Conservation (phyloP, 2,113 vertebrate species). For the Mastomys coucha region DNA sequence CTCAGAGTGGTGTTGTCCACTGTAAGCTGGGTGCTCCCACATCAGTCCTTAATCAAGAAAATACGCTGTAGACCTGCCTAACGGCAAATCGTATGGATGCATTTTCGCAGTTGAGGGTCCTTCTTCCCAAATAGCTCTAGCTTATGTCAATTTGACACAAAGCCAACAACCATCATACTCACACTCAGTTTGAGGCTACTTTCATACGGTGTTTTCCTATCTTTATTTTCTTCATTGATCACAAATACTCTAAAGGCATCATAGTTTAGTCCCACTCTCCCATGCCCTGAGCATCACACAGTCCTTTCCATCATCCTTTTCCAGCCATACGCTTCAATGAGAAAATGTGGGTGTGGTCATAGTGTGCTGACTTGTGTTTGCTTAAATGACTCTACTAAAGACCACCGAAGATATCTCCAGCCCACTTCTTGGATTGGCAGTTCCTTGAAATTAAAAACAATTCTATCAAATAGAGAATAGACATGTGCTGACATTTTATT, state of each 20-base stretch:
- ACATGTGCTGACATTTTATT: background rate
- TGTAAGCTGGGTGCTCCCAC: background rate
- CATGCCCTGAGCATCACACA: background rate
- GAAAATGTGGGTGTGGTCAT: background rate
- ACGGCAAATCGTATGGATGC: background rate
- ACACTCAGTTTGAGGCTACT: background rate
- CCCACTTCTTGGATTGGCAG: background rate
- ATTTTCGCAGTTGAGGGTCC: background rate
- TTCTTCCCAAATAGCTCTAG: background rate
- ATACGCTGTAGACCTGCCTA: background rate
- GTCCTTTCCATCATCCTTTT: conserved; percentile 27
- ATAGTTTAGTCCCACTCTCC: background rate
- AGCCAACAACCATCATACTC: background rate
- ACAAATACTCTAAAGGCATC: background rate
- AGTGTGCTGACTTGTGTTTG: background rate
- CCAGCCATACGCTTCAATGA: conserved; percentile 6
- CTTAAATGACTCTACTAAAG: background rate
- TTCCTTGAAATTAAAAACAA: conserved; percentile 45
- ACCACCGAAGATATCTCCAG: background rate
- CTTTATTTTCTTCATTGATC: background rate
- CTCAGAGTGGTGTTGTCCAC: background rate
- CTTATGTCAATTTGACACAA: background rate
- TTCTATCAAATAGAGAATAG: background rate
- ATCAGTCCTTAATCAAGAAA: background rate
- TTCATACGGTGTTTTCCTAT: background rate